phyloP scores from a whole-genome alignment of 2,797 vertebrate genomes.

The Onychomys leucogaster region DNA sequence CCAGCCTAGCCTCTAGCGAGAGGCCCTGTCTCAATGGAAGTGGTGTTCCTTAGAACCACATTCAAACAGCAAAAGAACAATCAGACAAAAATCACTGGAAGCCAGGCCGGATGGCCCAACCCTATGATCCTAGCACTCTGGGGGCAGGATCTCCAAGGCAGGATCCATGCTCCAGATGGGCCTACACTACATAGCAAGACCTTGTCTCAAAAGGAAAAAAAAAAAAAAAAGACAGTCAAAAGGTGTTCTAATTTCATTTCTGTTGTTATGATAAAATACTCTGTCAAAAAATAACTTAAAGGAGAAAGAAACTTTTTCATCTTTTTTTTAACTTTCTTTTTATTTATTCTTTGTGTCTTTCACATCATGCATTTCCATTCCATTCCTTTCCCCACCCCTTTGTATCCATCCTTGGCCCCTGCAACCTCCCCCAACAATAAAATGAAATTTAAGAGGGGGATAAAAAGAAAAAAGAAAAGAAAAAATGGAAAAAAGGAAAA shows the following conservation, averaged over 20 bases:
- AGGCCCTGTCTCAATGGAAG: background rate
- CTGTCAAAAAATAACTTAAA: background rate
- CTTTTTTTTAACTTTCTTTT: background rate
- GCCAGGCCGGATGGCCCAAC: background rate
- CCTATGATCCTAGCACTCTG: background rate
- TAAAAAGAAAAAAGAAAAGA: background rate
- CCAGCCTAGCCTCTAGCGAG: background rate
- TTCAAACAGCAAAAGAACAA: background rate
- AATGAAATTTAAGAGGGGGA: background rate
- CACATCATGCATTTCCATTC: background rate
- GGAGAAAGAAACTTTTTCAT: background rate
- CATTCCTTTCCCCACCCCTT: background rate
- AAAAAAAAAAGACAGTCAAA: background rate
- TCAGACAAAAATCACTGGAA: background rate
- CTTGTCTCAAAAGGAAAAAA: background rate
- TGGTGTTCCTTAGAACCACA: background rate
- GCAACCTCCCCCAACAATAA: background rate
- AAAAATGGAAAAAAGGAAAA: background rate
- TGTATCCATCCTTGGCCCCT: background rate
- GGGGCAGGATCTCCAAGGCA: background rate
- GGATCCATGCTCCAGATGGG: background rate
- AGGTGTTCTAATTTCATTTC: background rate
- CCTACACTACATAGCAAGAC: background rate
- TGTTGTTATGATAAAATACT: background rate
- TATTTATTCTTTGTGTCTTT: background rate